These are phyloP conservation scores for Darevskia nairensis DNA, from an alignment of 2,797 vertebrate genomes.

Conservation along the genomic window DNA sequence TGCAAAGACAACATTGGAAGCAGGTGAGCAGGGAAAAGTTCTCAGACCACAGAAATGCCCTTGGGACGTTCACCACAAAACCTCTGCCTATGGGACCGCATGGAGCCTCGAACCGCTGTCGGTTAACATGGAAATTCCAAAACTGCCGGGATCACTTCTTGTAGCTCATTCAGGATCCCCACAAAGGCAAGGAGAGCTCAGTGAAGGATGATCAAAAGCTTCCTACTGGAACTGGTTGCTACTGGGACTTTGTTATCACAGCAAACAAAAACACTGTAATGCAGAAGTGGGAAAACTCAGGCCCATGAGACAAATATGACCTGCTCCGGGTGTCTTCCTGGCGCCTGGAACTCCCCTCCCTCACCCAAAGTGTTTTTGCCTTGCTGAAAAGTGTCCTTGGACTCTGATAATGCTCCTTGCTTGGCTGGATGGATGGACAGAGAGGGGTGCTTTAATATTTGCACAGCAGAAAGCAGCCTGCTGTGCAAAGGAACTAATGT, in stretches of 20 bases:
- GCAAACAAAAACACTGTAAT: fast-evolving
- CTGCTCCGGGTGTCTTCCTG: too few species aligned
- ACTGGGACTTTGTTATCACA: fast-evolving
- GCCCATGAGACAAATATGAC: too few species aligned
- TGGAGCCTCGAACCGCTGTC: too few species aligned
- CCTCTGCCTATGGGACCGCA: background rate
- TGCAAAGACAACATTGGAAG: background rate
- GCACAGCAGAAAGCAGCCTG: too few species aligned
- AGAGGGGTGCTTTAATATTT: too few species aligned
- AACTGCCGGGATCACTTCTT: background rate
- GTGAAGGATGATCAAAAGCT: background rate
- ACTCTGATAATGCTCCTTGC: too few species aligned
- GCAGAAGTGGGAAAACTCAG: too few species aligned
- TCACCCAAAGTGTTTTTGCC: too few species aligned
- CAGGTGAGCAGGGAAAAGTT: background rate
- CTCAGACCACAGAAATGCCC: background rate
- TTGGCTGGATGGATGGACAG: too few species aligned
- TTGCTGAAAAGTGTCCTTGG: too few species aligned
- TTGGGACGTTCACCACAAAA: background rate
- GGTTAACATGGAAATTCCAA: background rate
- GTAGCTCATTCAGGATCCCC: background rate
- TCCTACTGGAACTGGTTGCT: background rate
- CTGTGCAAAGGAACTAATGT: too few species aligned
- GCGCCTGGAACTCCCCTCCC: too few species aligned
- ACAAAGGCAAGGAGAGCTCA: fast-evolving